phyloP scores from a whole-genome alignment of 1,140 invertebrate species.

The Heterodera schachtii region DNA sequence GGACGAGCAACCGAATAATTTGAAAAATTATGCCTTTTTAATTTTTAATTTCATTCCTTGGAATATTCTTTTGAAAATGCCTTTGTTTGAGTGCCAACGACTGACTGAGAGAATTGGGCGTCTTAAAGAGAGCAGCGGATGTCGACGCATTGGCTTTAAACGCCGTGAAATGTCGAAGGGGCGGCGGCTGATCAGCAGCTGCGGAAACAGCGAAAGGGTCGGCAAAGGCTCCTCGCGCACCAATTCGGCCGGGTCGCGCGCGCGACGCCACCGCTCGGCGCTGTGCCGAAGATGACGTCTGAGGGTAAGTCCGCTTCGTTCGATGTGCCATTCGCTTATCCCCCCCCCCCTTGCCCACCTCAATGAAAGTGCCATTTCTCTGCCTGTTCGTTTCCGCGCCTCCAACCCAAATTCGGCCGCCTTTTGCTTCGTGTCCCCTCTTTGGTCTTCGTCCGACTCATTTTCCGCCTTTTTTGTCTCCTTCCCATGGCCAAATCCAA shows the following conservation, averaged over 20 bases:
- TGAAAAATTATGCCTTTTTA: too few species aligned
- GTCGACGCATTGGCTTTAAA: slow-evolving; percentile 47
- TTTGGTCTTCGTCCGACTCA: not conserved
- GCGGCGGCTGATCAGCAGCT: not conserved
- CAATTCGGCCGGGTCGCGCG: slow-evolving; percentile 41
- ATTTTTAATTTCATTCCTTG: too few species aligned
- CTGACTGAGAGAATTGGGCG: slow-evolving; percentile 16
- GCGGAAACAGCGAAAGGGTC: slow-evolving; percentile 18
- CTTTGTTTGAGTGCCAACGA: too few species aligned
- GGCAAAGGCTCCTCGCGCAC: slow-evolving; percentile 49
- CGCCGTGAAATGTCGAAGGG: slow-evolving; percentile 48
- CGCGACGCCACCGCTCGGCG: slow-evolving; percentile 4
- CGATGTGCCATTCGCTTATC: too few species aligned
- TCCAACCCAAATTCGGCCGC: not conserved
- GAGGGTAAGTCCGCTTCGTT: slow-evolving; percentile 10
- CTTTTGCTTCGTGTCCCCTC: not conserved
- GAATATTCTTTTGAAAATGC: too few species aligned
- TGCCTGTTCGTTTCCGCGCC: not conserved
- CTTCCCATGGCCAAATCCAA: not conserved
- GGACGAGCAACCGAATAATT: too few species aligned
- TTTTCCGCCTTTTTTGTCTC: not conserved
- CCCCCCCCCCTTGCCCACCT: not conserved
- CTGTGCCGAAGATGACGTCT: slow-evolving; percentile 39
- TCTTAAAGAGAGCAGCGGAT: slow-evolving; percentile 2
- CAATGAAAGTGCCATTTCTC: not conserved